Evolutionary conservation across 53 echinoderm and acorn worm genomes (phyloP).

Genomic region (Paracentrotus lividus): DNA sequence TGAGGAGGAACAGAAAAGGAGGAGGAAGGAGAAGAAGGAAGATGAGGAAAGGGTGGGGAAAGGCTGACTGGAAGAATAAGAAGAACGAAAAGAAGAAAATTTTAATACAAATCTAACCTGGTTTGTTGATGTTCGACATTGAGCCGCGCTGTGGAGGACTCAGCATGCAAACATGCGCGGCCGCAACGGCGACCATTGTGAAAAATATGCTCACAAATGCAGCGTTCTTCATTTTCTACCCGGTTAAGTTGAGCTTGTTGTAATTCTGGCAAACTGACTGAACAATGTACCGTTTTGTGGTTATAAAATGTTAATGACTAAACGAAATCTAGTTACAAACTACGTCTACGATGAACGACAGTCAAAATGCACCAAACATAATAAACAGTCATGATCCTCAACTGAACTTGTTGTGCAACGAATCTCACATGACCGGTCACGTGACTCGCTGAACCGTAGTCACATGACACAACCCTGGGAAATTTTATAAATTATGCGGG

Average conservation of each 20-base stretch:
- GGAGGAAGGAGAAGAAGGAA: no score
- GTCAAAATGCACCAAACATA: background rate
- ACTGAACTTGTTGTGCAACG: constrained; percentile 19
- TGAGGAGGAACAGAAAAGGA: no score
- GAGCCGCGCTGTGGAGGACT: constrained; percentile 92
- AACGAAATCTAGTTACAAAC: background rate
- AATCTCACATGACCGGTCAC: background rate
- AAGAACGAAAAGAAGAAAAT: background rate
- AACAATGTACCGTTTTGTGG: background rate
- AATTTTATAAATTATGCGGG: no score
- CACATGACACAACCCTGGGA: constrained; percentile 38
- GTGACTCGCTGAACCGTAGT: background rate
- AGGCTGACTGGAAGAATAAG: no score
- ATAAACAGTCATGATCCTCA: background rate
- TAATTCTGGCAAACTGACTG: background rate
- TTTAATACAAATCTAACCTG: constrained; percentile 63
- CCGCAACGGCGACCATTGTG: constrained; percentile 60
- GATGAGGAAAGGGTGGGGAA: no score
- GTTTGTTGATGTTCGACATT: constrained; percentile 80
- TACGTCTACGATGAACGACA: background rate
- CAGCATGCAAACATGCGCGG: constrained; percentile 90
- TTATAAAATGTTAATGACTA: background rate
- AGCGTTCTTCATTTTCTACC: background rate
- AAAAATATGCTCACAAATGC: background rate
- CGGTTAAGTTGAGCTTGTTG: background rate